Base-by-base conservation (phyloP, 92 coral and sea anemone species). In the Phenganax stokvisi region DNA sequence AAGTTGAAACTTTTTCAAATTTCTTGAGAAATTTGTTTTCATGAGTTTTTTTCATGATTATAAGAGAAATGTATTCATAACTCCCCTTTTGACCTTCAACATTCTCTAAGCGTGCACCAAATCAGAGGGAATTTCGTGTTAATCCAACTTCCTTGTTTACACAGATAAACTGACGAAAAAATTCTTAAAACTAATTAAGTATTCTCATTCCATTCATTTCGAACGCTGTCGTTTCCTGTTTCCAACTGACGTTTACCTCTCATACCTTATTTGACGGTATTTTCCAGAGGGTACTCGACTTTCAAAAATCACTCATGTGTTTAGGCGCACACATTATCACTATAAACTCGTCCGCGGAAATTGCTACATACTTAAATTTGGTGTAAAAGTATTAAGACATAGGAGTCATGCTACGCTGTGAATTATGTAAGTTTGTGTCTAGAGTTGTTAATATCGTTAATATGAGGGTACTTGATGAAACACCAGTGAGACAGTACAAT, bases 151-250 rank as follows among this genome's bases (percentile, higher is more conserved):
- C 73, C 73, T 68, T 68, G 54, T 68, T 68, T 68, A 68, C 31
- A 28, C 54, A 12, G 12, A 53, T 10, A 20, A 6, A 64, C 27
- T 17, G 70, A 68, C 47, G 52, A 68, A 68, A 51, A 53, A 20
- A 68, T 30, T 68, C 13, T 53, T 20, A 68, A 30, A 68, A 7
- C 54, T 30, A 68, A 68, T 68, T 68, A n/a, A 16, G 8, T n/a
- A 68, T 68, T 68, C 73, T 37, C 31, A 68, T 37, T 68, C 54
- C 73, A 68, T 68, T 68, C 73, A 30, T 6, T 68, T 68, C 54
- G 17, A 68, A 28, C 73, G 73, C 29, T 68, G 7, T 12, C 73
- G 11, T 37, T 68, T 68, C 73, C 73, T 25, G 73, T 68, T 68
- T 68, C 73, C 73, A 30, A 68, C 73, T 30, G 73, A 0, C 16